Evolutionary conservation across 1,140 invertebrate genomes (phyloP).

Genomic region (Pogonus chalceus): DNA sequence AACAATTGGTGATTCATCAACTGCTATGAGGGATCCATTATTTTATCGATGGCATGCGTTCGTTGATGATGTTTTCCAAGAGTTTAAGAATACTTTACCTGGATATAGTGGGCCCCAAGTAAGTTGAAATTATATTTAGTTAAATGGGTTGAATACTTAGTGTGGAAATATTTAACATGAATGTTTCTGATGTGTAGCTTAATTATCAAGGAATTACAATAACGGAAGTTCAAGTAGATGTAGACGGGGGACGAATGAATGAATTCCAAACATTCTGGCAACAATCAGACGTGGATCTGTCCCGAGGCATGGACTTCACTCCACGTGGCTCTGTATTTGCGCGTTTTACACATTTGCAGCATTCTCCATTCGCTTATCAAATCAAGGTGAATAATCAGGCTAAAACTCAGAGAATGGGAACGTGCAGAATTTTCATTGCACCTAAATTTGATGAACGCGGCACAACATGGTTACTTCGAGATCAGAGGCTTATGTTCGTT

Average conservation of each 20-base stretch:
- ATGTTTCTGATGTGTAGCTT: no score
- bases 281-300: constrained; percentile 39
- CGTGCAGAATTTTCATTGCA: constrained; percentile 66
- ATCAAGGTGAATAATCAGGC: constrained; percentile 52
- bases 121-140: no score
- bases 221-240: constrained; percentile 16
- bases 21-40: constrained; percentile 38
- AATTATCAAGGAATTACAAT: constrained; percentile 24
- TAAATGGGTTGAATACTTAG: no score
- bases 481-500: constrained; percentile 60
- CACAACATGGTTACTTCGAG: constrained; percentile 46
- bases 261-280: constrained; percentile 40
- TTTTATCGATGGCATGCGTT: constrained; percentile 36
- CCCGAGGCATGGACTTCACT: constrained; percentile 40
- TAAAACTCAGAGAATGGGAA: constrained; percentile 44
- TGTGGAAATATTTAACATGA: no score
- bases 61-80: constrained; percentile 35
- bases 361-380: constrained; percentile 53
- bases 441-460: constrained; percentile 60
- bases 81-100: constrained; percentile 30
- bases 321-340: constrained; percentile 36
- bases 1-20: constrained; percentile 34
- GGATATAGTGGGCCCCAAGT: constrained; percentile 35
- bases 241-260: constrained; percentile 22
- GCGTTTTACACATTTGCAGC: constrained; percentile 55